A percentile compares a stretch with the other conserved stretches of the same genome.
phyloP scores from a whole-genome alignment of 1,140 invertebrate genomes.

The Euwallacea fornicatus region DNA sequence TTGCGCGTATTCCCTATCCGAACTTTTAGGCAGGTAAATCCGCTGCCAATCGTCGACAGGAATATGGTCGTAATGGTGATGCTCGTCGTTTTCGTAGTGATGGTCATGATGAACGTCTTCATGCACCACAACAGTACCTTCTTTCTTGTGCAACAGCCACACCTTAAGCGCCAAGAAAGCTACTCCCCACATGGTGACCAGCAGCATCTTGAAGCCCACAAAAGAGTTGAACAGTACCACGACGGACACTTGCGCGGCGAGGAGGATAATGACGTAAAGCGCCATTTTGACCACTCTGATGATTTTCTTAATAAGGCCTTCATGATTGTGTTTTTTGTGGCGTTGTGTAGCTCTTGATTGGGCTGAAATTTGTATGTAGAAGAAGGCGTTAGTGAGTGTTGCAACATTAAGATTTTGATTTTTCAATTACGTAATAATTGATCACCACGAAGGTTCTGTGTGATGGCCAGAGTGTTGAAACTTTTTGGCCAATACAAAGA shows the following conservation, averaged over 20 bases:
- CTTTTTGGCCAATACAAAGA: slow-evolving; percentile 26
- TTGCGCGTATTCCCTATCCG: slow-evolving; percentile 12
- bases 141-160: slow-evolving; percentile 15
- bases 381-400: too few species aligned
- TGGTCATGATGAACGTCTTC: slow-evolving; percentile 36
- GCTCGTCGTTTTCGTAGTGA: slow-evolving; percentile 27
- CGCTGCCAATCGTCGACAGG: slow-evolving; percentile 29
- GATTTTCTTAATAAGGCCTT: slow-evolving; percentile 31
- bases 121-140: slow-evolving; percentile 21
- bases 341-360: not conserved
- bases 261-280: slow-evolving; percentile 13
- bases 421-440: not conserved
- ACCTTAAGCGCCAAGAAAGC: slow-evolving; percentile 28
- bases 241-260: slow-evolving; percentile 1
- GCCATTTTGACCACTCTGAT: slow-evolving; percentile 16
- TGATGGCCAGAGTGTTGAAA: slow-evolving; percentile 9
- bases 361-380: too few species aligned
- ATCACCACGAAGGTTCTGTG: not conserved
- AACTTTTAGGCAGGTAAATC: slow-evolving; percentile 16
- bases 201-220: slow-evolving; percentile 28
- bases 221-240: slow-evolving; percentile 28
- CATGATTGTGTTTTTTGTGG: slow-evolving; percentile 17
- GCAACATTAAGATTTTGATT: too few species aligned
- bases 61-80: slow-evolving; percentile 20
- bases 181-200: slow-evolving; percentile 31